Conservation (phyloP, 2,888 invertebrate genomes). For the Ryuthela nishihirai region DNA sequence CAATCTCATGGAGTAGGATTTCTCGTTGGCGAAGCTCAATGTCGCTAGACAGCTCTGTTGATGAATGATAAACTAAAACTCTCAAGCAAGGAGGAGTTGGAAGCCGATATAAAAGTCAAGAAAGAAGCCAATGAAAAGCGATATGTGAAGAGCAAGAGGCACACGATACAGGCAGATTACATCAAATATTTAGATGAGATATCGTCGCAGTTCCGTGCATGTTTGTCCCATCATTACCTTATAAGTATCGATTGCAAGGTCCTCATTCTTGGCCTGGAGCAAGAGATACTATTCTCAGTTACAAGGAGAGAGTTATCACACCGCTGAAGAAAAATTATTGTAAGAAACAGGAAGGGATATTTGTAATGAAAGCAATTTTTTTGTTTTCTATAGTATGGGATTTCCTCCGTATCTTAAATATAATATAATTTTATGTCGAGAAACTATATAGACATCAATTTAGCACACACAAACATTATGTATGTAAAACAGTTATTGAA, state of each 20-base stretch:
- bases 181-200: slow-evolving; percentile 52
- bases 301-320: slow-evolving; percentile 32
- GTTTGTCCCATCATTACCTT: slow-evolving; percentile 48
- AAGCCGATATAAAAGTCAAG: slow-evolving; percentile 47
- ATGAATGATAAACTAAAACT: slow-evolving; percentile 56
- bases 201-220: slow-evolving; percentile 46
- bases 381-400: no score
- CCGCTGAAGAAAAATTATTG: slow-evolving; percentile 31
- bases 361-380: no score
- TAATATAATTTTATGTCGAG: no score
- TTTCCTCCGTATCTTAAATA: no score
- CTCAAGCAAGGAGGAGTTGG: slow-evolving; percentile 48
- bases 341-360: no score
- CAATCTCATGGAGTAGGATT: slow-evolving; percentile 73
- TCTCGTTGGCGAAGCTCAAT: slow-evolving; percentile 80
- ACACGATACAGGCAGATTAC: slow-evolving; percentile 41
- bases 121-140: slow-evolving; percentile 24
- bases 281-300: slow-evolving; percentile 50
- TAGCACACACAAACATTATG: no score
- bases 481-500: no score
- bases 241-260: slow-evolving; percentile 51
- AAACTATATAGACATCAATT: no score
- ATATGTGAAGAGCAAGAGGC: slow-evolving; percentile 27
- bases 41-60: slow-evolving; percentile 50
- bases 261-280: slow-evolving; percentile 52